phyloP scores from a whole-genome alignment of 2,888 invertebrate species.

The Mythimna impura region DNA sequence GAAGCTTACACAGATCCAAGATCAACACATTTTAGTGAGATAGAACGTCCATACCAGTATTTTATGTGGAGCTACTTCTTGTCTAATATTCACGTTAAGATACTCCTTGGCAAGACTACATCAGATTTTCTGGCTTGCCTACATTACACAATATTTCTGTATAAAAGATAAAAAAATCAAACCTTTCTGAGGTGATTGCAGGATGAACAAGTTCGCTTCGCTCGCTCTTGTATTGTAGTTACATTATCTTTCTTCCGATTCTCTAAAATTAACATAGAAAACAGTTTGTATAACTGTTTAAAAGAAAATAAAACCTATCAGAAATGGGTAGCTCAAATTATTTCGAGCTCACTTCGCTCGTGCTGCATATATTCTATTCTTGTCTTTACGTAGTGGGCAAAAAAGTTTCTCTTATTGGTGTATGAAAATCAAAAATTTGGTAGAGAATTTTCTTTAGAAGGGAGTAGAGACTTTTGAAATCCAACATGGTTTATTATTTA shows the following conservation, averaged over 20 bases:
- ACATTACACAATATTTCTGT: not conserved
- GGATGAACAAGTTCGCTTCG: not conserved
- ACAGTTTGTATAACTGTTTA: too few relatives aligned
- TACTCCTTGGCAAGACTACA: too few relatives aligned
- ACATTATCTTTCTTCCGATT: not conserved
- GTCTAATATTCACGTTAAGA: too few relatives aligned
- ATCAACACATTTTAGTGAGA: too few relatives aligned
- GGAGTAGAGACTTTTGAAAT: too few relatives aligned
- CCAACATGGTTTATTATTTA: too few relatives aligned
- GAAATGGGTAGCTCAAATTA: not conserved
- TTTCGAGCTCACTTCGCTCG: not conserved
- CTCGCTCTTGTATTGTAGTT: not conserved
- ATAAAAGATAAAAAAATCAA: not conserved
- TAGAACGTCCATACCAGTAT: too few relatives aligned
- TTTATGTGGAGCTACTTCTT: too few relatives aligned
- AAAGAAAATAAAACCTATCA: not conserved
- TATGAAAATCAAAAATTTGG: not conserved
- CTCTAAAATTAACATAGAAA: too few relatives aligned
- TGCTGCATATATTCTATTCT: not conserved
- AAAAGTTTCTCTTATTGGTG: not conserved
- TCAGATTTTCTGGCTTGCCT: too few relatives aligned
- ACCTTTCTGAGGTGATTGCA: not conserved
- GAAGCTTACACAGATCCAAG: too few relatives aligned
- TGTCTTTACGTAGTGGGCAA: not conserved
- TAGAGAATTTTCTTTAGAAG: too few relatives aligned